Base-by-base conservation (phyloP, 2,113 vertebrate species). In the Oreochromis tanganicae region DNA sequence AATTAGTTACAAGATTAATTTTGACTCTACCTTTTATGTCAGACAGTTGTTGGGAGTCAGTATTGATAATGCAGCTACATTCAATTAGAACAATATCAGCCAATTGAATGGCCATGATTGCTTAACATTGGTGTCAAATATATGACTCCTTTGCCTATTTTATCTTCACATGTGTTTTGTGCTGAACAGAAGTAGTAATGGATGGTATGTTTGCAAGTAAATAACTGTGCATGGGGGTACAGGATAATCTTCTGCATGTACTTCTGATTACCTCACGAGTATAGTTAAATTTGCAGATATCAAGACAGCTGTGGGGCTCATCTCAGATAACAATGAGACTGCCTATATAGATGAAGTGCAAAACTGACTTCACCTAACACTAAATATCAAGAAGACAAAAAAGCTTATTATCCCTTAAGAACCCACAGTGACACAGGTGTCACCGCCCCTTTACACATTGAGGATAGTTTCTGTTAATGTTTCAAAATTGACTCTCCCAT, bases 51-150 rank as follows among this genome's bases (percentile, higher is more conserved):
- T 32, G 32, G 32, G 32, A 32, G 32, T 4, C 32, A 32, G 32
- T 32, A 32, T 32, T 32, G 32, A 32, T 6, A 5, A 6, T 32
- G 32, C 5, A 6, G 32, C 32, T 32, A 32, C 32, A 32, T 32
- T 32, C 5, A 32, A 32, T 32, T 32, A 32, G 5, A 27, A 27
- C 27, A 27, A 3, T 27, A 63, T 34, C 59, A 63, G 29, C 59
- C 16, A 63, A 7, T 2, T 63, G 59, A 36, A 63, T 63, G 29
- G 29, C 59, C 29, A 34, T 0, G 16, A 63, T 19, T 0, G 5
- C 29, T 63, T 63, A 34, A 63, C 19, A 19, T 19, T 29, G 19
- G 9, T 63, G 9, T 1, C 19, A 63, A 63, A 34, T 63, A 63
- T 32, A 32, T 32, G 29, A 32, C 32, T 32, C 32, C 5, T 32